Base-by-base conservation (phyloP, 2,888 invertebrate genomes). In the Stegophylla sp. region DNA sequence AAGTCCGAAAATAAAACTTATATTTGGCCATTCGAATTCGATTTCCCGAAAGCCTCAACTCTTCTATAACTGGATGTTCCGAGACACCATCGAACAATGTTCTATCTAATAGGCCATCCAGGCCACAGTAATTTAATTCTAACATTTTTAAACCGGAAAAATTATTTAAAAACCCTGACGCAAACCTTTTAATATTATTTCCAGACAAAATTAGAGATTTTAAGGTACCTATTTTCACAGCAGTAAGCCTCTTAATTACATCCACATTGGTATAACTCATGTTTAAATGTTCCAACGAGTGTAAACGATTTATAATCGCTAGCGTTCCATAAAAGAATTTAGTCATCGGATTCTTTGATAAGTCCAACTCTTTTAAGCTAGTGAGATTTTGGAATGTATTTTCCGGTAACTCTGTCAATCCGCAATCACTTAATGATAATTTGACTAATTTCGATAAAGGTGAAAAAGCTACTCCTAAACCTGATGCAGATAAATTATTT, bases 241-340 rank as follows among this genome's bases (percentile, higher is more conserved):
- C 92, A 5, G 91, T 90, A 41, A 90, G 88, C 56, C 91, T 91
- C 0, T 90, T 90, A 81, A 92, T 88, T 83, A 89, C 88, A 0
- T 91, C 91, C 3, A 92, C 87, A 85, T 91, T 90, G 86, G 92
- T 92, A 85, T 91, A 91, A 7, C 92, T 91, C 92, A 92, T 92
- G 85, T 92, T 92, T 5, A 92, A 87, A 84, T 91, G 91, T 85
- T 91, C 90, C 45, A 92, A 86, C 10, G 90, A 90, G 82, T 90
- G 89, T 1, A 92, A 86, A 0, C 92, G 92, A 3, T 90, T 90
- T 26, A 92, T 86, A 48, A 92, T n/a, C n/a, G n/a, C n/a, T n/a
- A n/a, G n/a, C n/a, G 86, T 84, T 89, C 89, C 9, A 91, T 90
- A 85, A 92, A 92, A 0, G 91, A 92, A 84, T n/a, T 92, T 90